Conservation (phyloP, 1,140 invertebrate species). For the Lasaia peninsularis region DNA sequence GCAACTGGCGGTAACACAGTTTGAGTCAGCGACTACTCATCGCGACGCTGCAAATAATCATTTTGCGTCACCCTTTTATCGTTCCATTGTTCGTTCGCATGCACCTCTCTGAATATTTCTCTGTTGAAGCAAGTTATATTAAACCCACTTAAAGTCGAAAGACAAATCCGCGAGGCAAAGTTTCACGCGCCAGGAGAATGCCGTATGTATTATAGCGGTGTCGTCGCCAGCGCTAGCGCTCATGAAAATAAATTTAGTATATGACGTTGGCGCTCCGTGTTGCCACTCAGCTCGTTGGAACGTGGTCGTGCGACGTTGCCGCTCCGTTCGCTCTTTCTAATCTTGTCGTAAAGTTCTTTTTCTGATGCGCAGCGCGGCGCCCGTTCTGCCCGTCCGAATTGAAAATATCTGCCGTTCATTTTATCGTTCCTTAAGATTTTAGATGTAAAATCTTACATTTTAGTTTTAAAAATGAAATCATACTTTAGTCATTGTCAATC, state of each 20-base stretch:
- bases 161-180: slow-evolving; percentile 46
- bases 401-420: slow-evolving; percentile 69
- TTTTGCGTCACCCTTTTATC: slow-evolving; percentile 72
- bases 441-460: slow-evolving; percentile 61
- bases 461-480: slow-evolving; percentile 6
- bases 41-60: slow-evolving; percentile 70
- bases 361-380: slow-evolving; percentile 73
- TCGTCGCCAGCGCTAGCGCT: slow-evolving; percentile 70
- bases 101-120: slow-evolving; percentile 32
- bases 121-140: slow-evolving; percentile 37
- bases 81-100: slow-evolving; percentile 43
- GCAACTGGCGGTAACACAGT: slow-evolving; percentile 24
- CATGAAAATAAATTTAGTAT: slow-evolving; percentile 77
- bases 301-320: slow-evolving; percentile 70
- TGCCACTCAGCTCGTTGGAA: slow-evolving; percentile 65
- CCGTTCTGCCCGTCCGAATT: slow-evolving; percentile 67
- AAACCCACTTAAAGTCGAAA: slow-evolving; percentile 42
- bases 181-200: slow-evolving; percentile 49
- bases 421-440: slow-evolving; percentile 57
- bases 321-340: slow-evolving; percentile 72
- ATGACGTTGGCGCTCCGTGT: slow-evolving; percentile 67
- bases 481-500: not conserved
- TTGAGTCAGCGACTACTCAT: slow-evolving; percentile 69
- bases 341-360: slow-evolving; percentile 77
- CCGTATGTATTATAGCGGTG: slow-evolving; percentile 50